A percentile compares a stretch with the other conserved stretches of the same genome.
These are phyloP conservation scores for Trissolcus brochymenae DNA, from an alignment of 2,888 invertebrate species.

Conservation along the genomic window DNA sequence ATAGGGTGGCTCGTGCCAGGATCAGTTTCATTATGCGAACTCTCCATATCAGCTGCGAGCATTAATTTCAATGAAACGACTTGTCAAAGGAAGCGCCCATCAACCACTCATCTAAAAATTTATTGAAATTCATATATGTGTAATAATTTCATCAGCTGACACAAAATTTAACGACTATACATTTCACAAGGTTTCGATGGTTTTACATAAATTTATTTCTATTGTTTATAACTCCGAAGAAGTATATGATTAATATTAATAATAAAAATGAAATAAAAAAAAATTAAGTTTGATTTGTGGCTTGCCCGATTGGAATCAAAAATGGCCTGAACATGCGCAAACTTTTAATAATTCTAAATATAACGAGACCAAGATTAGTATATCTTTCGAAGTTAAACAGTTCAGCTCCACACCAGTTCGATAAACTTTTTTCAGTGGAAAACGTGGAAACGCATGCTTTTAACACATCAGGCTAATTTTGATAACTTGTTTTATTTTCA, in stretches of 20 bases:
- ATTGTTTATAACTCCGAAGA: no score
- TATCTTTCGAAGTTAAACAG: no score
- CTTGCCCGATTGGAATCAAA: no score
- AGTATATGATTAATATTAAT: no score
- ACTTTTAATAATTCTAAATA: slow-evolving; percentile 31
- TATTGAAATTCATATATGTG: slow-evolving; percentile 19
- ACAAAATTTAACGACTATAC: not conserved
- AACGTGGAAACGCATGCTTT: slow-evolving; percentile 33
- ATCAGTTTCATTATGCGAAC: slow-evolving; percentile 62
- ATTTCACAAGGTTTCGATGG: not conserved
- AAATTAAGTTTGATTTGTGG: no score
- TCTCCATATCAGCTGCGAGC: slow-evolving; percentile 56
- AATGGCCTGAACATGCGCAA: no score
- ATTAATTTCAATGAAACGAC: slow-evolving; percentile 68
- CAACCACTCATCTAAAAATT: slow-evolving; percentile 39
- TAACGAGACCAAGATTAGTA: slow-evolving; percentile 41
- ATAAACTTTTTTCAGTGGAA: slow-evolving; percentile 35
- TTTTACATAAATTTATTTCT: no score
- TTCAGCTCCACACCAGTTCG: slow-evolving; percentile 12
- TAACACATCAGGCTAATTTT: slow-evolving; percentile 39
- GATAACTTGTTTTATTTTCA: slow-evolving; percentile 11
- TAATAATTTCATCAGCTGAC: slow-evolving; percentile 26
- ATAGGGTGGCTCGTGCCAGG: slow-evolving; percentile 66
- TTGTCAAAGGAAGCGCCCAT: slow-evolving; percentile 52
- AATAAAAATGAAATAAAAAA: no score